phyloP scores from a whole-genome alignment of 2,888 invertebrate species.

The Callyntrura guangdongensis region DNA sequence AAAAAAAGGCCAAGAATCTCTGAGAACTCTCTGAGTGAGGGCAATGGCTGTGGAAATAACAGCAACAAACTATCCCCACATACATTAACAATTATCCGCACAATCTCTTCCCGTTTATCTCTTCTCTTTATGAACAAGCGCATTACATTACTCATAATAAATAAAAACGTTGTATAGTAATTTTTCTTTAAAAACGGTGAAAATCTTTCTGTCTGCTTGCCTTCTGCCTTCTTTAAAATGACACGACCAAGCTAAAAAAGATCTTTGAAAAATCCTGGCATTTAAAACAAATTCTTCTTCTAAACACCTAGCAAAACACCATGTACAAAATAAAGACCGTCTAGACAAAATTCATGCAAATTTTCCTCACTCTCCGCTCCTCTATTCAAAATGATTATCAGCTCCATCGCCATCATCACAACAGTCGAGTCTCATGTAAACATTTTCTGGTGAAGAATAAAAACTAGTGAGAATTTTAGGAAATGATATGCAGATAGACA shows the following conservation, averaged over 20 bases:
- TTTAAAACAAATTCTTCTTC: neutral
- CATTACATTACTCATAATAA: neutral
- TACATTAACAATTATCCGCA: constrained; percentile 51
- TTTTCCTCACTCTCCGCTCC: neutral
- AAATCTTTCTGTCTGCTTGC: no score
- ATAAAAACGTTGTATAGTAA: no score
- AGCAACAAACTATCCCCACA: neutral
- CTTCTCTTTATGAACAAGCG: neutral
- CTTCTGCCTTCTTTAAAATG: no score
- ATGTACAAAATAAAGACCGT: neutral
- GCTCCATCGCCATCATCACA: neutral
- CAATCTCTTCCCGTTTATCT: constrained; percentile 26
- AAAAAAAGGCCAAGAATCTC: neutral
- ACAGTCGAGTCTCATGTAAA: neutral
- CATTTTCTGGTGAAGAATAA: constrained; percentile 13
- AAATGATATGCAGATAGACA: constrained; percentile 16
- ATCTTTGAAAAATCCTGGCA: neutral
- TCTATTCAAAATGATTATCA: no score
- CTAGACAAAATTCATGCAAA: neutral
- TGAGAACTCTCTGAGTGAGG: neutral
- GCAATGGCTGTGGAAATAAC: constrained; percentile 22
- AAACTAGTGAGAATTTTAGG: neutral
- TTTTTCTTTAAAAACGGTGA: no score
- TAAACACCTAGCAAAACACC: neutral
- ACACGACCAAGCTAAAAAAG: constrained; percentile 1